Evolutionary conservation across 2,113 vertebrate species (phyloP).

Genomic region (Psilopsiagon aymara): DNA sequence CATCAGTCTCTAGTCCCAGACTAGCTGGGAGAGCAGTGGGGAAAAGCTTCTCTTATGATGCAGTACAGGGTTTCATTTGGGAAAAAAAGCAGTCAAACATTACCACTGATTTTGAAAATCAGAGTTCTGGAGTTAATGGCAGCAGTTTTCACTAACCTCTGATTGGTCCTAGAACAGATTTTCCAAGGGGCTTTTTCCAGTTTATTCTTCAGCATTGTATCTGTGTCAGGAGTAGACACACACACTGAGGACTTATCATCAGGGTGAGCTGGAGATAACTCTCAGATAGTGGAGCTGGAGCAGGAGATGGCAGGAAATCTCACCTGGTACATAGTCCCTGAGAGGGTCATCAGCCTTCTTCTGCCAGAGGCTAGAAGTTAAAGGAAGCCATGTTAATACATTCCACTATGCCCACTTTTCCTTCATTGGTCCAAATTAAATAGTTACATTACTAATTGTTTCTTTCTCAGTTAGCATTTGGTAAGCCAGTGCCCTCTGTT

Average conservation of each 20-base stretch:
- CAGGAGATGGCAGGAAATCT: not conserved
- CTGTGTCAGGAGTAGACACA: not conserved
- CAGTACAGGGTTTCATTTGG: not conserved
- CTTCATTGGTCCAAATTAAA: not conserved
- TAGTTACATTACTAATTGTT: not conserved
- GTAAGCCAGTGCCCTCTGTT: not conserved
- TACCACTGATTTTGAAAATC: not conserved
- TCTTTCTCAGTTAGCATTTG: not conserved
- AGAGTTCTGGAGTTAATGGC: not conserved
- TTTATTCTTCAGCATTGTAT: not conserved
- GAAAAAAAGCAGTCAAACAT: not conserved
- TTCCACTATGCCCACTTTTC: not conserved
- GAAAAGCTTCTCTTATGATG: not conserved
- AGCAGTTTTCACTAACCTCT: not conserved
- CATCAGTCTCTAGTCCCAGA: not conserved
- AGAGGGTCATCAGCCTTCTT: not conserved
- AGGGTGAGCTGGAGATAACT: not conserved
- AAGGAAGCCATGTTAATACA: not conserved
- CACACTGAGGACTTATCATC: accelerated
- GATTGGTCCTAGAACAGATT: not conserved
- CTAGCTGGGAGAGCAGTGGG: not conserved
- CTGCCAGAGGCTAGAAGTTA: not conserved
- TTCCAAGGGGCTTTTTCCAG: not conserved
- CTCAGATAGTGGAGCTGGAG: not conserved
- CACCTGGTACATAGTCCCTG: too few relatives aligned